These are phyloP conservation scores for Ptychadena robeensis DNA, from an alignment of 2,797 vertebrate genomes.

Conservation along the genomic window DNA sequence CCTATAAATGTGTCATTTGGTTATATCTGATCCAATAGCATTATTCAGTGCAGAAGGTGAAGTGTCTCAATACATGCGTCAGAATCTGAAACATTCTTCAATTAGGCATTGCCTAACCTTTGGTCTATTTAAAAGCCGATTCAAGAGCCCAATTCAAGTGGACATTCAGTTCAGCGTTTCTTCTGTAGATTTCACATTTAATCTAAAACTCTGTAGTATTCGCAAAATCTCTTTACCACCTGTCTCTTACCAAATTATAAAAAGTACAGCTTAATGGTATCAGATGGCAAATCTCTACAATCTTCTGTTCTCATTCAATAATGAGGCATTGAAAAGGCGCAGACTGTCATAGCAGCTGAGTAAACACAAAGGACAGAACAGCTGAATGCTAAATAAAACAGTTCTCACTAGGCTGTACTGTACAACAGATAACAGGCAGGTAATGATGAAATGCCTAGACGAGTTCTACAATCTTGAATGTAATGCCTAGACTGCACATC, in stretches of 20 bases:
- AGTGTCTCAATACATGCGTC: not conserved
- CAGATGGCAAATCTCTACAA: not conserved
- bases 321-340: not conserved
- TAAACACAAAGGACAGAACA: slow-evolving; percentile 41
- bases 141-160: not conserved
- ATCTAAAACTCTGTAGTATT: not conserved
- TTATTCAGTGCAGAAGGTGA: no score
- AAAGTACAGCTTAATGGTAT: not conserved
- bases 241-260: not conserved
- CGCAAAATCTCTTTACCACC: not conserved
- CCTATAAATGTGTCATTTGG: no score
- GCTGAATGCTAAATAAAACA: slow-evolving; percentile 45
- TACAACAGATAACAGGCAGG: not conserved
- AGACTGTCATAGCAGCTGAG: slow-evolving; percentile 38
- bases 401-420: slow-evolving; percentile 29
- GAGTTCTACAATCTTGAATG: not conserved
- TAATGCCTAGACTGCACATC: no score
- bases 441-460: slow-evolving; percentile 10
- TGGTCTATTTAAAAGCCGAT: not conserved
- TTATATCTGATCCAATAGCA: no score
- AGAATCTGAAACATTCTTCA: not conserved
- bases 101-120: not conserved
- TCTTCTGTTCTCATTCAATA: not conserved
- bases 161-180: not conserved
- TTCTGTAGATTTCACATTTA: not conserved